A percentile compares a stretch with the other conserved stretches of the same genome.
Evolutionary conservation across 2,113 vertebrate species (phyloP).

Genomic region (Melanocharis versteri): DNA sequence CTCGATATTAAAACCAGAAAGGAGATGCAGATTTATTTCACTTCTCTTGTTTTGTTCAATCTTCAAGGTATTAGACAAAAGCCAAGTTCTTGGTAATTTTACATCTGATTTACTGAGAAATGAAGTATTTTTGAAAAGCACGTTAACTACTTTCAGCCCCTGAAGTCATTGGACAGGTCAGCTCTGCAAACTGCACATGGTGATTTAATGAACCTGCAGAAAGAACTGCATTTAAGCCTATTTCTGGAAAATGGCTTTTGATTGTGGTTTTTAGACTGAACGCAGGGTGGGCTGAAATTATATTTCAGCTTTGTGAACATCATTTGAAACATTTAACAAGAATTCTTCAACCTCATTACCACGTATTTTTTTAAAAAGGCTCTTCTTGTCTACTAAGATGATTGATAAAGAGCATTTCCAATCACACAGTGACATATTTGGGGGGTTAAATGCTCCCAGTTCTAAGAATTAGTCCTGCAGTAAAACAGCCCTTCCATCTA

Average conservation of each 20-base stretch:
- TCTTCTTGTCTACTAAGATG: background rate
- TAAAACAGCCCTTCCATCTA: background rate
- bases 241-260: background rate
- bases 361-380: background rate
- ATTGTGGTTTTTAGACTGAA: background rate
- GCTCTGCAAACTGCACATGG: rapidly evolving
- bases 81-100: background rate
- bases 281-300: background rate
- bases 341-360: background rate
- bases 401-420: background rate
- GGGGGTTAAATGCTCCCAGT: background rate
- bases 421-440: background rate
- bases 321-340: background rate
- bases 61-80: background rate
- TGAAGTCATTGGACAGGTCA: background rate
- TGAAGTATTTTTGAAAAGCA: background rate
- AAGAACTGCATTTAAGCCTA: background rate
- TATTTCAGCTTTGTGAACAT: background rate
- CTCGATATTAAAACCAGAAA: background rate
- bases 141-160: background rate
- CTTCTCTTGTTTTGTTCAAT: background rate
- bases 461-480: background rate
- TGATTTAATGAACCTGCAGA: background rate
- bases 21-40: background rate
- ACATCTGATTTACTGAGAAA: background rate